Base-by-base conservation (phyloP, 2,888 invertebrate genomes). In the Dione juno region DNA sequence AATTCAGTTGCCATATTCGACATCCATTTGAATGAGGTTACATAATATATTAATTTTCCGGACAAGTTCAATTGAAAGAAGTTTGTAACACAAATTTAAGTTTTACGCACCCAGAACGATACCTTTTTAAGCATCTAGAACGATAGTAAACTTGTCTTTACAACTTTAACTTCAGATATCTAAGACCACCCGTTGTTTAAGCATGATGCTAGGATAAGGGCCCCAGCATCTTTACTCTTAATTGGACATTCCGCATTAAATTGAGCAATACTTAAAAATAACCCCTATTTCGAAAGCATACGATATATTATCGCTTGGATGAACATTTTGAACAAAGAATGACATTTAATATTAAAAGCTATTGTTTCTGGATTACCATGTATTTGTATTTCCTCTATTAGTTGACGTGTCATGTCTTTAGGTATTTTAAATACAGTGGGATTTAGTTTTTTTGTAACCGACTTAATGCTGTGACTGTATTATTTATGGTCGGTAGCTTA, bases 211-310 rank as follows among this genome's bases (percentile, higher is more conserved):
- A 69, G 68, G 70, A 71, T 71, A 71, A 64, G 67, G 40, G 52
- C 35, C 66, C 45, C 43, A 70, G 40, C 70, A 50, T 67, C 70
- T 70, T 72, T 68, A 64, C 70, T 74, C 58, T 74, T 74, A 72
- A 74, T 74, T 72, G 74, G 74, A 74, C 64, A 72, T 74, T 70
- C 71, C 70, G 58, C 37, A 50, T 40, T 21, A 40, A 37, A 10
- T 37, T 14, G 13, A 14, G 3, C 19, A 16, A 50, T 40, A 16
- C 21, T 45, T 45, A 10, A 64, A 64, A 7, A 50, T 19, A 16
- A 50, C 13, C n/a, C 10, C 9, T 64, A 64, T 64, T 13, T 3
- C 37, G 8, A 10, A 14, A 52, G 3, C 19, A 13, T 40, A 64
- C 16, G 14, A 50, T 64, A 50, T 50, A 40, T 50, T 64, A 13